phyloP scores from a whole-genome alignment of 1,140 invertebrate species.

The Trichoplusia ni region DNA sequence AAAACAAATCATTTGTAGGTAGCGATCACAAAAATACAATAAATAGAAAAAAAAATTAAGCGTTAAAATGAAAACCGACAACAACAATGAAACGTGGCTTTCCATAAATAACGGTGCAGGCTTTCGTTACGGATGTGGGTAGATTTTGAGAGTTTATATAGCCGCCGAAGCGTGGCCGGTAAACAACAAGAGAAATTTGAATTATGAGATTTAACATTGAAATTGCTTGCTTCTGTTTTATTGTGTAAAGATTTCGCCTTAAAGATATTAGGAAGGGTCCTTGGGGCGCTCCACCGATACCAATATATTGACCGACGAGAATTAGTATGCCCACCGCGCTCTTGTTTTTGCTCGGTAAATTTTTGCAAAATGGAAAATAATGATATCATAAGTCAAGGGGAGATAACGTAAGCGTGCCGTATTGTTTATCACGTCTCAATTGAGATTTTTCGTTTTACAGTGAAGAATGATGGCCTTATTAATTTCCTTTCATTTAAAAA shows the following conservation, averaged over 20 bases:
- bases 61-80: slow-evolving; percentile 77
- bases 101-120: slow-evolving; percentile 78
- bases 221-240: slow-evolving; percentile 67
- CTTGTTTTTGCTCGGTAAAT: slow-evolving; percentile 73
- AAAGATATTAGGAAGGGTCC: slow-evolving; percentile 52
- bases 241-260: slow-evolving; percentile 68
- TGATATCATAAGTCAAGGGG: slow-evolving; percentile 73
- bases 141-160: slow-evolving; percentile 78
- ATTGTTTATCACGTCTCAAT: slow-evolving; percentile 68
- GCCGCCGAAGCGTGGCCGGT: slow-evolving; percentile 61
- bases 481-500: slow-evolving; percentile 28
- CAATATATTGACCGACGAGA: slow-evolving; percentile 68
- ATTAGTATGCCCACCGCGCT: slow-evolving; percentile 72
- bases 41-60: slow-evolving; percentile 76
- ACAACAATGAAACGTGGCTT: slow-evolving; percentile 78
- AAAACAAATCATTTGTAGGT: slow-evolving; percentile 69
- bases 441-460: slow-evolving; percentile 56
- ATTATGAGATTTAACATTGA: slow-evolving; percentile 75
- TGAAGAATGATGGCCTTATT: slow-evolving; percentile 55
- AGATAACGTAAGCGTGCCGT: slow-evolving; percentile 71
- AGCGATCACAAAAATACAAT: slow-evolving; percentile 68
- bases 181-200: slow-evolving; percentile 74
- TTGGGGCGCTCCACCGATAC: slow-evolving; percentile 49
- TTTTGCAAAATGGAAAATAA: slow-evolving; percentile 77
- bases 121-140: slow-evolving; percentile 78